phyloP scores from a whole-genome alignment of 2,888 invertebrate genomes.

The Anthophora plumipes region DNA sequence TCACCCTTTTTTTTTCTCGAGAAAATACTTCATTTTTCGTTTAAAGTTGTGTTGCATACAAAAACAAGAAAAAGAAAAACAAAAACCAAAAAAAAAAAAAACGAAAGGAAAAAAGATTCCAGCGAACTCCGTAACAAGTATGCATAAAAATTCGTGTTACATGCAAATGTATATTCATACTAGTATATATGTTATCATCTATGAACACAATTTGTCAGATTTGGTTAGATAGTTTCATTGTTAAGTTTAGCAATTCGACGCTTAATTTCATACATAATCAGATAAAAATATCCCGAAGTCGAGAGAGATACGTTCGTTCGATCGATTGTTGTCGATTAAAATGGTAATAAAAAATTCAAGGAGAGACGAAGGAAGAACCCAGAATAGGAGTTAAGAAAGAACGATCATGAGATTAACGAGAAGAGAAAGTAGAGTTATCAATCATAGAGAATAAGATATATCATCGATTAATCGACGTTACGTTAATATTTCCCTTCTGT shows the following conservation, averaged over 20 bases:
- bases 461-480: not conserved
- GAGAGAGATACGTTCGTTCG: not conserved
- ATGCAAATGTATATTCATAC: not conserved
- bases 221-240: conserved; percentile 7
- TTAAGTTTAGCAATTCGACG: not conserved
- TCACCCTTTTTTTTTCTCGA: conserved; percentile 53
- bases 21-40: conserved; percentile 49
- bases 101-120: conserved; percentile 1
- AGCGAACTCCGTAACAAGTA: conserved; percentile 10
- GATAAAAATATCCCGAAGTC: not conserved
- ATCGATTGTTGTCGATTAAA: not conserved
- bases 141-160: not conserved
- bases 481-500: not conserved
- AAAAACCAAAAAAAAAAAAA: no score
- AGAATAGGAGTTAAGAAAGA: not conserved
- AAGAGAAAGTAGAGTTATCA: not conserved
- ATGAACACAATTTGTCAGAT: conserved; percentile 11
- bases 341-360: not conserved
- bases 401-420: not conserved
- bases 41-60: conserved; percentile 29
- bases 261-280: conserved; percentile 9
- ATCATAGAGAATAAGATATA: no score
- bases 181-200: not conserved
- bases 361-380: not conserved
- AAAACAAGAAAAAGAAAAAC: no score